Evolutionary conservation across 23 tunicate genomes (phyloP), one percentile per base, ranked within the genome.

Genomic region (Halocynthia aurantium): DNA sequence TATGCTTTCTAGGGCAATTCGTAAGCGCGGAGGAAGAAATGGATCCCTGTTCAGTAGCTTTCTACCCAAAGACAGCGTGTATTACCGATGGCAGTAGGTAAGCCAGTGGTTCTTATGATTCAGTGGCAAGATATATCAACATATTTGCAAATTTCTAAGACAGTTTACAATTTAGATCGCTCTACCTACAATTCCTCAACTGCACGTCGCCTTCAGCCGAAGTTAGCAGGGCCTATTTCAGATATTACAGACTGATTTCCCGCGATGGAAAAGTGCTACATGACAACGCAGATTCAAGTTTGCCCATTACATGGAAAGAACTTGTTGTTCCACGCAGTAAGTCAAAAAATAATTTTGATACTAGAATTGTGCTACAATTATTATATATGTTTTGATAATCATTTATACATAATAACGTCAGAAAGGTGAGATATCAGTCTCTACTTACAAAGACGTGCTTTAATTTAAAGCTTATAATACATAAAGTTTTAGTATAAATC

Each of bases 121-220:
- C 63, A 58, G 15, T 5, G 63, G 15, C 17, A n/a, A 13, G 4
- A 13, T 15, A 58, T 58, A 58, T 58, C 63, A 58, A 58, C 63
- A 58, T 58, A 58, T 2, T 58, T n/a, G 63, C 17, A 13, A 13
- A 65, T 15, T 20, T 65, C 31, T 9, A 65, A 31, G 44, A 31
- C 44, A 31, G 4, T 4, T 31, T 31, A 31, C 44, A 31, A n/a
- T 31, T 31, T 49, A 65, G 70, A 15, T 49, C 22, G 10, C 10
- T 65, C 6, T 65, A 65, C 19, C 70, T 65, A 8, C 70, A 65
- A 65, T 65, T 65, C 70, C 70, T 65, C 49, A 65, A 65, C 70
- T 65, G 70, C 19, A 10, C 70, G 10, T 65, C 70, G 10, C 31
- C 70, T 9, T 65, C 70, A 65, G 70, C 70, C 9, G 9, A 9